A percentile compares a stretch with the other conserved stretches of the same genome.
These are phyloP conservation scores for Pterophyllum scalare DNA, from an alignment of 2,113 vertebrate genomes.

Conservation along the genomic window DNA sequence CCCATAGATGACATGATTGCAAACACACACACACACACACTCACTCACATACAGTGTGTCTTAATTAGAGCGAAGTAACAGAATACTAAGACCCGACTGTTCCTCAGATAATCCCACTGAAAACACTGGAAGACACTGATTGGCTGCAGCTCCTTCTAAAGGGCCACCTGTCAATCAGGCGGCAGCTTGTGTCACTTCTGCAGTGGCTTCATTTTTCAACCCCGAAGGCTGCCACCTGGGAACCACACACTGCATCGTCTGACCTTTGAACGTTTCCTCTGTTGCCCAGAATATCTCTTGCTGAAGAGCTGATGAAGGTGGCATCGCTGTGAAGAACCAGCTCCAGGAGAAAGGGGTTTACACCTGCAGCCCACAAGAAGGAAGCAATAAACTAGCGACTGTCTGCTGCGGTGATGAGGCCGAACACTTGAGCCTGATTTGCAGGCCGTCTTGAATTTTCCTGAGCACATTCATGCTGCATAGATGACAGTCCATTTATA, in stretches of 20 bases:
- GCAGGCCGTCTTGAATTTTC: not conserved
- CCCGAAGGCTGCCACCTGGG: not conserved
- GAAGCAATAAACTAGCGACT: not conserved
- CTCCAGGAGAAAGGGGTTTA: not conserved
- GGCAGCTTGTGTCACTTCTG: not conserved
- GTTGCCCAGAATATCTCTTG: not conserved
- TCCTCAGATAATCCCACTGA: not conserved
- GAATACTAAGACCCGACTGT: not conserved
- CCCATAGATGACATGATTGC: not conserved
- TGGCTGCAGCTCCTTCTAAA: not conserved
- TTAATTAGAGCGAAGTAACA: not conserved
- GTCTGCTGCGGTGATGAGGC: not conserved
- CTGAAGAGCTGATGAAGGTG: not conserved
- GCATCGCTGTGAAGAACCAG: not conserved
- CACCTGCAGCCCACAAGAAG: not conserved
- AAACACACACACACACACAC: not conserved
- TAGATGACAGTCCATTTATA: not conserved
- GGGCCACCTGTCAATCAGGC: not conserved
- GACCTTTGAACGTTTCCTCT: not conserved
- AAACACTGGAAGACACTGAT: not conserved
- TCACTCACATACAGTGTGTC: not conserved
- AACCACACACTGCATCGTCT: not conserved
- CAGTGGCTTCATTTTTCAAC: not conserved
- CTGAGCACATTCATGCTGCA: not conserved
- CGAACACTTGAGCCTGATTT: not conserved